Base-by-base conservation (phyloP, 2,113 vertebrate species). In the Mesocricetus auratus region DNA sequence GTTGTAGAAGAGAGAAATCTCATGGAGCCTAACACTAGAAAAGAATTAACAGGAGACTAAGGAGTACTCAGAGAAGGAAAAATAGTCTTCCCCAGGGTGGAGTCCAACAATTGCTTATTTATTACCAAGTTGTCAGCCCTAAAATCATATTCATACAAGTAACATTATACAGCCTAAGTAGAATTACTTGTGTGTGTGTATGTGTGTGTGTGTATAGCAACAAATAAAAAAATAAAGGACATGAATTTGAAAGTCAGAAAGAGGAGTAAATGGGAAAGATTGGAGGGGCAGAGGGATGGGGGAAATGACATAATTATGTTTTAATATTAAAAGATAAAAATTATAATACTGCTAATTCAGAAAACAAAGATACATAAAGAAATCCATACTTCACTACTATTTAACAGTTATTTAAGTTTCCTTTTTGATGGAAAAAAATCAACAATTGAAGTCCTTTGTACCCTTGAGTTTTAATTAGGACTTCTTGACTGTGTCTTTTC, bases 341-440 rank as follows among this genome's bases (percentile, higher is more conserved):
- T 29, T 58, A 15, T 8, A 82, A 29, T 56, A 86, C 33, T 45
- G 64, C 7, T 16, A 78, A 62, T n/a, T 36, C 1, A 89, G 16
- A 86, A 96, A 75, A 53, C 12, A 86, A 7, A 94, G 33, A 91
- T n/a, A 73, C 4, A 31, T 31, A 62, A 86, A 79, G 31, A 94
- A 89, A 95, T 19, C 16, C 36, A 21, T 81, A 47, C 50, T 24
- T 15, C 0, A 62, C 45, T 74, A 58, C 21, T n/a, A 69, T 36
- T 17, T 39, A 10, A 39, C 50, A 10, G 56, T 73, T 66, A 33
- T 47, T 89, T 16, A 66, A 90, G 7, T 5, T 16, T 26, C 12
- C 7, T n/a, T 50, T 90, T 16, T 74, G 4, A 16, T 87, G n/a
- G 29, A 93, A 53, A 90, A 89, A 69, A 66, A 42, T 24, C 56